Percentiles rank a stretch among this genome's conserved stretches.
phyloP scores from a whole-genome alignment of 1,140 invertebrate genomes.

The Brachionus koreanus region DNA sequence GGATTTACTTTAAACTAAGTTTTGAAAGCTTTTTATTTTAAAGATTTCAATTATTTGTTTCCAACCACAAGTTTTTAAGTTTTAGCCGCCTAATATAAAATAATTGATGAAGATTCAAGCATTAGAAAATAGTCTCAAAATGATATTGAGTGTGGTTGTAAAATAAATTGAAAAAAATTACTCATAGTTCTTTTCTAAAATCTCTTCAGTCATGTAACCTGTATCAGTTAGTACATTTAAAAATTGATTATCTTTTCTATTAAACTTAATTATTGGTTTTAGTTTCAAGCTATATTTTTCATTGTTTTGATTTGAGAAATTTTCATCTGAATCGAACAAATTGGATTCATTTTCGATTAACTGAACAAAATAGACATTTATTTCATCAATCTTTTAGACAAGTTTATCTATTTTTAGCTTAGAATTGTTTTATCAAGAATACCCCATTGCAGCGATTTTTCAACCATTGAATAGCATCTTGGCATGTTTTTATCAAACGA shows the following conservation, averaged over 20 bases:
- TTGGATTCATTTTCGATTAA: not conserved
- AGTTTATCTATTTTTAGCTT: not conserved
- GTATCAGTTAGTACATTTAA: not conserved
- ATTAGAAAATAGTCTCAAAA: too few relatives aligned
- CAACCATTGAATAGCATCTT: slow-evolving; percentile 10
- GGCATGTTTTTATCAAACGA: slow-evolving; percentile 25
- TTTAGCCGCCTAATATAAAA: too few relatives aligned
- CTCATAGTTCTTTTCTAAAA: not conserved
- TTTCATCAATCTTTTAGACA: not conserved
- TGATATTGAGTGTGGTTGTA: too few relatives aligned
- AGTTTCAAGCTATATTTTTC: not conserved
- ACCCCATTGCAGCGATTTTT: not conserved
- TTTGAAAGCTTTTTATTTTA: too few relatives aligned
- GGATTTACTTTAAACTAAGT: too few relatives aligned
- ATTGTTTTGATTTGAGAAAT: not conserved
- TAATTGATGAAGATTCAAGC: too few relatives aligned
- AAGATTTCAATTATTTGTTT: too few relatives aligned
- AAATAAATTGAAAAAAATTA: not conserved
- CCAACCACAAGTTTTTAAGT: too few relatives aligned
- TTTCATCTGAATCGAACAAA: not conserved
- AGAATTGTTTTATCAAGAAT: not conserved
- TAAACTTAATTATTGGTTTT: slow-evolving; percentile 3
- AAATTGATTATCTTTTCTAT: not conserved
- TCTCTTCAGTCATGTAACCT: not conserved
- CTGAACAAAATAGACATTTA: slow-evolving; percentile 37